Evolutionary conservation across 2,113 vertebrate genomes (phyloP), one percentile per base, ranked within the genome.

Genomic region (Hippoglossus stenolepis): DNA sequence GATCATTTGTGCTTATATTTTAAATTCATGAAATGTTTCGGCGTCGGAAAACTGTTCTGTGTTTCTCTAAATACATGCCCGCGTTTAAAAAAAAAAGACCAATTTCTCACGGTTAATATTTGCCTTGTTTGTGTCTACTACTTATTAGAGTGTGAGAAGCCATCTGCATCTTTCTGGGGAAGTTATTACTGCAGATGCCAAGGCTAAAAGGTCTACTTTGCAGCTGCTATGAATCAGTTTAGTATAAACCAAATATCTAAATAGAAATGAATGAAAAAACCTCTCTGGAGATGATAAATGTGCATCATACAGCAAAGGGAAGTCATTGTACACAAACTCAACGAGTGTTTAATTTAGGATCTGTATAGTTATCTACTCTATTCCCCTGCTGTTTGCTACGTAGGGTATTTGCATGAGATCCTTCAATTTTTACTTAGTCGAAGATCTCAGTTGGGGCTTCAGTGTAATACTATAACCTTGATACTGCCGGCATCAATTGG

Each of bases 201-300:
- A 38, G 20, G 51, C 28, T 62, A 11, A 61, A 72, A 72, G 38
- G 62, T 60, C 35, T 28, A 0, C 35, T 35, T 18, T 54, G 21
- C 3, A 70, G 18, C 26, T 0, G 2, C 31, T 64, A 14, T 51
- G 5, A 67, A 67, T 57, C 38, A 45, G 11, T 15, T n/a, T 21
- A 28, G 31, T 40, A 12, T 62, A 65, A 74, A 75, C 54, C 10
- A 49, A 65, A 56, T 15, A 49, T 73, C 20, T 54, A 10, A 35
- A 53, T n/a, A 38, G 12, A 35, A 67, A 45, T 45, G 0, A 75
- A 77, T 64, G 40, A 31, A 65, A 31, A 70, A 53, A 20, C 13
- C 26, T 40, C 6, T 40, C 17, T 24, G 9, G 21, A 26, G 57
- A 63, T 67, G 28, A 43, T 24, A 20, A 61, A 78, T 61, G 43